phyloP scores from a whole-genome alignment of 2,888 invertebrate species.

The Dicycla oo region DNA sequence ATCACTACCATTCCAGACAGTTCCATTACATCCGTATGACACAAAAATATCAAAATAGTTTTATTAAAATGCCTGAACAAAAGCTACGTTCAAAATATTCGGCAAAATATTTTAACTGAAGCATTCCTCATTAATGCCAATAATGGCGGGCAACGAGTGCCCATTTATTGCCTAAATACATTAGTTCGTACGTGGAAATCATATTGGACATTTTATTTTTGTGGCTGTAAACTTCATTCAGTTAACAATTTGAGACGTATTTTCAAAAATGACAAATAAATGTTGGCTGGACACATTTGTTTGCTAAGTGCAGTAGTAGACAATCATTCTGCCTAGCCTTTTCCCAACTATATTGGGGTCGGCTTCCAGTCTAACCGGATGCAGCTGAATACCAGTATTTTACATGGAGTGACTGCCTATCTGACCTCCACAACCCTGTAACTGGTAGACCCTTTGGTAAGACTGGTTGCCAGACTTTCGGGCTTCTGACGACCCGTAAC shows the following conservation, averaged over 20 bases:
- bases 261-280: not conserved
- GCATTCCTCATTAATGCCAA: conserved; percentile 44
- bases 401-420: too few relatives aligned
- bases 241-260: not conserved
- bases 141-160: conserved; percentile 9
- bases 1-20: not conserved
- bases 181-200: conserved; percentile 1
- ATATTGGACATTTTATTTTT: not conserved
- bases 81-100: conserved; percentile 23
- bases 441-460: too few relatives aligned
- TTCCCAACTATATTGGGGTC: too few relatives aligned
- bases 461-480: too few relatives aligned
- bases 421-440: too few relatives aligned
- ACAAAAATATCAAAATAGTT: conserved; percentile 31
- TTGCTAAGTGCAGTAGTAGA: too few relatives aligned
- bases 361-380: too few relatives aligned
- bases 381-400: too few relatives aligned
- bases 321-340: too few relatives aligned
- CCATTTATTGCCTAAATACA: conserved; percentile 33
- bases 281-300: not conserved
- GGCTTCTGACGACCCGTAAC: too few relatives aligned
- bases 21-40: not conserved
- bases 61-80: conserved; percentile 41
- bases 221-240: not conserved
- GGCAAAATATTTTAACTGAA: conserved; percentile 49